Conservation (phyloP, 1,140 invertebrate genomes). For the Drosophila asahinai region DNA sequence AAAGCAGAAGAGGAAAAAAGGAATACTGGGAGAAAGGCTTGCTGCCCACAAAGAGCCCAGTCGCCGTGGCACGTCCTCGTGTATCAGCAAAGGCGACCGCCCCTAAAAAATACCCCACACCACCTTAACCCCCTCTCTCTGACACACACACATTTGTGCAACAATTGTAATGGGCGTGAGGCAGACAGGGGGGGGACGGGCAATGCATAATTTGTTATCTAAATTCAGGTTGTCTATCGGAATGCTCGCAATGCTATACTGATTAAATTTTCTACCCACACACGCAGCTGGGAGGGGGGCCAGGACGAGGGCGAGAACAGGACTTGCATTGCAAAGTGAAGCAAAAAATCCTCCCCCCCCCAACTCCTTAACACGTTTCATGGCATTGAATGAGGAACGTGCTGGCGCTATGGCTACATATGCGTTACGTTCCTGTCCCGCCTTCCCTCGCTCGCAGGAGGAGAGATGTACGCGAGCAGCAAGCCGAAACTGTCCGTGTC, state of each 20-base stretch:
- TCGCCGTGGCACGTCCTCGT: slow-evolving; percentile 39
- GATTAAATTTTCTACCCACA: slow-evolving; percentile 69
- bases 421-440: slow-evolving; percentile 3
- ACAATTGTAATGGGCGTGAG: slow-evolving; percentile 54
- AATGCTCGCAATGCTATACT: slow-evolving; percentile 67
- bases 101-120: background rate
- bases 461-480: slow-evolving; percentile 46
- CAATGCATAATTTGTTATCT: slow-evolving; percentile 81
- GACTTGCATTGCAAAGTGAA: slow-evolving; percentile 71
- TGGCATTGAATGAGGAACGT: slow-evolving; percentile 73
- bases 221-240: slow-evolving; percentile 78
- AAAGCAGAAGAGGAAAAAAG: background rate
- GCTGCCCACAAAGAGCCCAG: slow-evolving; percentile 49
- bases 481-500: slow-evolving; percentile 34
- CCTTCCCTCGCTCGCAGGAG: background rate
- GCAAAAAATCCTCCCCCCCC: slow-evolving; percentile 19
- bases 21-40: background rate
- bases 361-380: slow-evolving; percentile 76
- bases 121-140: slow-evolving; percentile 3
- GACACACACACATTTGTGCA: slow-evolving; percentile 45
- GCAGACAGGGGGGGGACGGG: background rate
- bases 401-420: slow-evolving; percentile 51
- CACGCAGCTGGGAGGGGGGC: background rate
- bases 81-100: slow-evolving; percentile 11
- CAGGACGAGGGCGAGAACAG: slow-evolving; percentile 3